These are phyloP conservation scores for Eucera pruinosa DNA, from an alignment of 2,888 invertebrate genomes.

Conservation along the genomic window DNA sequence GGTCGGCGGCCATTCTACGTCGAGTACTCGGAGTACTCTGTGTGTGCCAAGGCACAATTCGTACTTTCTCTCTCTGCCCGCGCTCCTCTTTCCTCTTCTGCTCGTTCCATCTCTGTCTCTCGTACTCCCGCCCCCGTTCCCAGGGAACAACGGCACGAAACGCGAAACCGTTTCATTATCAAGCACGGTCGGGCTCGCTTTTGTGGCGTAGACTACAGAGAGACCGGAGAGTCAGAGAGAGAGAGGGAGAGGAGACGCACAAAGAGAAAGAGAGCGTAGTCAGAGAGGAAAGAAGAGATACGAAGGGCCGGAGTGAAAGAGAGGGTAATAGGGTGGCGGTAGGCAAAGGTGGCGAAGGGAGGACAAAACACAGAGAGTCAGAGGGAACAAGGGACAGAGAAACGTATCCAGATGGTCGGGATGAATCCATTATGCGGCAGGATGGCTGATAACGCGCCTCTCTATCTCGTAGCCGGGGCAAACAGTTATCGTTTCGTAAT, in stretches of 20 bases:
- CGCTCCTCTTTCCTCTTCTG: not conserved
- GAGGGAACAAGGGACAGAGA: slow-evolving; percentile 41
- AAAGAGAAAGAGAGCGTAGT: slow-evolving; percentile 12
- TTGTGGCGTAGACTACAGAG: slow-evolving; percentile 55
- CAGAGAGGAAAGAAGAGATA: slow-evolving; percentile 16
- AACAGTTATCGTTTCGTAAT: slow-evolving; percentile 71
- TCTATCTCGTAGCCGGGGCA: slow-evolving; percentile 43
- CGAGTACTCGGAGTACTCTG: slow-evolving; percentile 61
- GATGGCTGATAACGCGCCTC: slow-evolving; percentile 60
- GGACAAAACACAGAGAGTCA: slow-evolving; percentile 31
- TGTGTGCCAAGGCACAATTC: slow-evolving; percentile 64
- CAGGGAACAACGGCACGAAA: slow-evolving; percentile 64
- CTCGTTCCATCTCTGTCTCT: slow-evolving; percentile 1
- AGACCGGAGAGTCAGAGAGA: slow-evolving; percentile 23
- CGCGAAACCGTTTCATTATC: slow-evolving; percentile 73
- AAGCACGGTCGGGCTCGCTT: slow-evolving; percentile 63
- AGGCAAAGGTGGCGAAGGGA: slow-evolving; percentile 21
- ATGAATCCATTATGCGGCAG: slow-evolving; percentile 68
- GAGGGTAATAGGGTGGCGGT: not conserved
- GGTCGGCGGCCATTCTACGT: slow-evolving; percentile 69
- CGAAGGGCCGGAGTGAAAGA: not conserved
- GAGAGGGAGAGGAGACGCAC: slow-evolving; percentile 8
- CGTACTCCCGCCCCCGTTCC: slow-evolving; percentile 19
- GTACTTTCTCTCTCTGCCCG: slow-evolving; percentile 54
- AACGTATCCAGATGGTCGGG: slow-evolving; percentile 61